Base-by-base conservation (phyloP, 2,113 vertebrate species). In the Pandion haliaetus region DNA sequence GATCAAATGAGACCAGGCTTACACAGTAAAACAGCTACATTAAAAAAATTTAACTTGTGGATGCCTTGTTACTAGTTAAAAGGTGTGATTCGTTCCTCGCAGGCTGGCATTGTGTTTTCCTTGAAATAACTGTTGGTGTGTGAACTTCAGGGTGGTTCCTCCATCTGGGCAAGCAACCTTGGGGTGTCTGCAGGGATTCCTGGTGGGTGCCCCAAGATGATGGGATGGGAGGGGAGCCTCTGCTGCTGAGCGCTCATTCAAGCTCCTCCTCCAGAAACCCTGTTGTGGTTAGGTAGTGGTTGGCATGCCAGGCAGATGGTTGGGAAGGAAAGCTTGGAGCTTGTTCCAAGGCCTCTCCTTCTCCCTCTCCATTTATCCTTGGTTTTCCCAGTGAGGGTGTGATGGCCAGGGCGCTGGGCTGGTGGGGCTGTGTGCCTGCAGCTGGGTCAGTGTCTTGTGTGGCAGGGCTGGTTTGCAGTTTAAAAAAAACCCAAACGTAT, bases 401-500 rank as follows among this genome's bases (percentile, higher is more conserved):
- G 19, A 32, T 1, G 10, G 21, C 54, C 42, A 58, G 47, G 34
- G 23, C 1, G 1, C 31, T 66, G 62, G 67, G 62, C 67, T 76
- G 69, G 24, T 4, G 8, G 49, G 76, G 17, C 55, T 45, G 26
- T 40, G 28, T 65, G 42, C 47, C 59, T 45, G 58, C 47, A 10
- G 42, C 17, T 32, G 49, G 77, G 32, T 54, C 25, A 9, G 34
- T 18, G 40, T 55, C 32, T 10, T 28, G 25, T 79, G 61, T 82
- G 55, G 24, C 59, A 45, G 20, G 26, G 50, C 9, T 57, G 70
- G 50, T 57, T 74, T 93, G 45, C 57, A 40, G 80, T 86, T 52
- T 6, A 54, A 66, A 54, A 63, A 32, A 11, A 9, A 6, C 20
- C 3, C 17, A 24, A 14, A 69, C 5, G 24, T 61, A 4, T 0